A percentile compares a stretch with the other conserved stretches of the same genome.
Evolutionary conservation across 2,888 invertebrate genomes (phyloP).

Genomic region (Ectemnius continuus): DNA sequence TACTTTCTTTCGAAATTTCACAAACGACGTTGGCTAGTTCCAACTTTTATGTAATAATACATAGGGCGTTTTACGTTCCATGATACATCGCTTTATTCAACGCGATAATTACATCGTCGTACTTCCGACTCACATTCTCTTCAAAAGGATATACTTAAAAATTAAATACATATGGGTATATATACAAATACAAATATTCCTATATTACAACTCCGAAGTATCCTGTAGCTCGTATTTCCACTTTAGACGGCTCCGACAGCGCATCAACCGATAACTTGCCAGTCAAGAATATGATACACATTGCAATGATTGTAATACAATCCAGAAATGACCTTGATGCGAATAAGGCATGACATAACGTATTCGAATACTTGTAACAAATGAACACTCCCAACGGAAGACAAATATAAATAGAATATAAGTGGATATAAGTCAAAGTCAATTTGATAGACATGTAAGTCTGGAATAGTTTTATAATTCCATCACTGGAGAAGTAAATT

Average conservation of each 20-base stretch:
- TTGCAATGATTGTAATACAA: constrained; percentile 9
- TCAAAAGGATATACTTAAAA: constrained; percentile 39
- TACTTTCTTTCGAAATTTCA: constrained; percentile 9
- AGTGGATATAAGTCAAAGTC: constrained; percentile 18
- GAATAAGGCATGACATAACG: constrained; percentile 19
- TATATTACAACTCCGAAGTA: constrained; percentile 10
- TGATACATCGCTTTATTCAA: neutral
- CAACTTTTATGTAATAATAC: neutral
- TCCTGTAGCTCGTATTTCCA: constrained; percentile 4
- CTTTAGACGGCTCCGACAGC: constrained; percentile 9
- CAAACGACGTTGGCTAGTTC: neutral
- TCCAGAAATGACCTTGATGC: constrained; percentile 1
- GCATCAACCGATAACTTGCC: neutral
- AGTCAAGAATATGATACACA: constrained; percentile 7
- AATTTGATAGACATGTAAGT: constrained; percentile 27
- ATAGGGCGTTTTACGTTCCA: neutral
- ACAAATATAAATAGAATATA: constrained; percentile 30
- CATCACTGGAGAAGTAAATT: too few species aligned
- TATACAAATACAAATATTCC: constrained; percentile 5
- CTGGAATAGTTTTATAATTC: too few species aligned
- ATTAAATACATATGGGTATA: constrained; percentile 36
- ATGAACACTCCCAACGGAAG: constrained; percentile 30
- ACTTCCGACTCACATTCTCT: constrained; percentile 22
- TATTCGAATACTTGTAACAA: constrained; percentile 15
- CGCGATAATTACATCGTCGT: neutral